Evolutionary conservation across 1,140 invertebrate species (phyloP), one percentile per base, ranked within the genome.

Genomic region (Drosophila mojavensis): DNA sequence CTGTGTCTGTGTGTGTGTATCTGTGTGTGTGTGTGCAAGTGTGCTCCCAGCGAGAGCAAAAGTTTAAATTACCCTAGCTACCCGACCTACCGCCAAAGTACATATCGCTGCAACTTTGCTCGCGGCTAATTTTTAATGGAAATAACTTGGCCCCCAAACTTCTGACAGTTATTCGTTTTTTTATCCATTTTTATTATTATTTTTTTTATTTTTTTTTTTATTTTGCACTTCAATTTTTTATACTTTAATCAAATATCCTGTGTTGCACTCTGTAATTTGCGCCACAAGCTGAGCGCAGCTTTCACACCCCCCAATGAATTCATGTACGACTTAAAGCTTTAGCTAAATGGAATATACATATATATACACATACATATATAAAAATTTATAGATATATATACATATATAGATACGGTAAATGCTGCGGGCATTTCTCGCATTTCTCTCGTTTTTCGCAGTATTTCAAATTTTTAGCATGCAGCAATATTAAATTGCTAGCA

Each of bases 91-190:
- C 36, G 2, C 4, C 4, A 17, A 17, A 30, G 20, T 28, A 13
- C 47, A 26, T 36, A 43, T 13, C 39, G 43, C 45, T 54, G 65
- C 65, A 68, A 70, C 56, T 70, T 82, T 66, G 50, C 80, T 77
- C 69, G 62, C 61, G 78, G 74, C 74, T 71, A 85, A 84, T 84
- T 85, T 84, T 81, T 85, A 84, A 80, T 84, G 81, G 61, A 84
- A 84, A 84, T 84, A 78, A 76, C 66, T 78, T 84, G 65, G 48
- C 70, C 51, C 61, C 79, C 78, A 59, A 58, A 72, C 76, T 68
- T 67, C 17, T 33, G 13, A 41, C 45, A 36, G 6, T 33, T 33
- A 33, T 33, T 33, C 30, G 6, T 33, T 33, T 33, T 33, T 7
- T 5, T n/a, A n/a, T 20, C 20, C 20, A 20, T 20, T 51, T 64